Base-by-base conservation (phyloP, 2,888 invertebrate genomes). In the Gnatocerus cornutus region DNA sequence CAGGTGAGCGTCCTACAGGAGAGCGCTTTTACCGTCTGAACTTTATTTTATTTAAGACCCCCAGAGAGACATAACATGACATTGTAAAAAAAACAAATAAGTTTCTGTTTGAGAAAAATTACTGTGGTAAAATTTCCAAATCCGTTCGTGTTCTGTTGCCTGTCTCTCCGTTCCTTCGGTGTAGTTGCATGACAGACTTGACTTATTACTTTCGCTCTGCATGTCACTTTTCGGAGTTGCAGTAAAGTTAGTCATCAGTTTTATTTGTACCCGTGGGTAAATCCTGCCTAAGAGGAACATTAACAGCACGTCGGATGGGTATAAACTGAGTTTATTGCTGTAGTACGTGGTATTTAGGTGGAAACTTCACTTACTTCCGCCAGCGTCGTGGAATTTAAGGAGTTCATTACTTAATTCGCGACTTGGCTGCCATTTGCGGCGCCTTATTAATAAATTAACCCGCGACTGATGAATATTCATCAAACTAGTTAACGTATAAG, bases 371-470 rank as follows among this genome's bases (percentile, higher is more conserved):
- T 66, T 71, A 61, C 71, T 68, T 71, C 71, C 71, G 65, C 59
- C 53, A 43, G 41, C 43, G 50, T 27, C 52, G 66, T 48, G 71
- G 59, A 69, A 71, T 69, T 65, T 65, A 56, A 59, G 50, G 62
- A 46, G 58, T 65, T 68, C 64, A 64, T 68, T 68, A 70, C 72
- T 70, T 70, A 70, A 72, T 70, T 70, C 62, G 67, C 68, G 55
- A 67, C 64, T 70, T 61, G 64, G 30, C 59, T 68, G 63, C 66
- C 68, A 66, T 72, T 67, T 70, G 69, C 69, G 72, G 69, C 61
- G 52, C 59, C 68, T 70, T 72, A 72, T 72, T 72, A 72, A 72
- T 72, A 72, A 72, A 72, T 67, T 70, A 70, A 67, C 69, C 50
- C 55, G 29, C 39, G 58, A 45, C 45, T 46, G 61, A 59, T 68